Percentiles rank a stretch among this genome's conserved stretches.
Evolutionary conservation across 2,888 invertebrate genomes (phyloP).

Genomic region (Sesia apiformis): DNA sequence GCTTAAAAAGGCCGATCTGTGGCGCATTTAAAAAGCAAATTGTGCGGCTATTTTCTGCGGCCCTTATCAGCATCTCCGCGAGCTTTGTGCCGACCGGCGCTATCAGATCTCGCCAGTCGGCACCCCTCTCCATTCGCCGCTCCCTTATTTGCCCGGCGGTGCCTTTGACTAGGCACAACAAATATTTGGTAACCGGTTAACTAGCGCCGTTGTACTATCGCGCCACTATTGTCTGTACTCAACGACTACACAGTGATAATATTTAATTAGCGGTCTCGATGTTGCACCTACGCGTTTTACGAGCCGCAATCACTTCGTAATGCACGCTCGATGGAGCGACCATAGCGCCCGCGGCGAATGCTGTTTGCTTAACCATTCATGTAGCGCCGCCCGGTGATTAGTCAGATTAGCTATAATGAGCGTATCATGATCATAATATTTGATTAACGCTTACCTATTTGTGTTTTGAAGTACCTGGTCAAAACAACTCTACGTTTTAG

Average conservation of each 20-base stretch:
- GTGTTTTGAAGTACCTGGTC: not conserved
- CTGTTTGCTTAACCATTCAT: conserved; percentile 50
- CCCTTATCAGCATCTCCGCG: conserved; percentile 53
- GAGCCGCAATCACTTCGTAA: conserved; percentile 27
- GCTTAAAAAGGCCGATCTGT: not conserved
- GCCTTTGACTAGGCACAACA: conserved; percentile 57
- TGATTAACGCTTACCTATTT: conserved; percentile 11
- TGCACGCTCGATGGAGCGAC: conserved; percentile 36
- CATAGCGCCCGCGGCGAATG: conserved; percentile 48
- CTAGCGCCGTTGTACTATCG: conserved; percentile 61
- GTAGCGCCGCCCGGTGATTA: conserved; percentile 42
- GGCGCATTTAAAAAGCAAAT: conserved; percentile 9
- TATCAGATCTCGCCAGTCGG: conserved; percentile 40
- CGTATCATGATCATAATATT: conserved; percentile 35
- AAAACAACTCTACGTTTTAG: not conserved
- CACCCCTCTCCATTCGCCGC: conserved; percentile 25
- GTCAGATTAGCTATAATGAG: conserved; percentile 38
- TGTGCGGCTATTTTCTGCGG: conserved; percentile 13
- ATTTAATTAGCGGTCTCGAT: conserved; percentile 67
- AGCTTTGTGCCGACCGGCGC: conserved; percentile 43
- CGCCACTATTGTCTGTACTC: conserved; percentile 56
- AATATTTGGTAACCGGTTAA: conserved; percentile 68
- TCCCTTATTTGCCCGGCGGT: conserved; percentile 58
- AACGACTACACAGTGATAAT: conserved; percentile 61
- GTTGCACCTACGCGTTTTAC: conserved; percentile 57